A percentile compares a stretch with the other conserved stretches of the same genome.
phyloP scores from a whole-genome alignment of 2,113 vertebrate species.

The Apistogramma diplotaenia region DNA sequence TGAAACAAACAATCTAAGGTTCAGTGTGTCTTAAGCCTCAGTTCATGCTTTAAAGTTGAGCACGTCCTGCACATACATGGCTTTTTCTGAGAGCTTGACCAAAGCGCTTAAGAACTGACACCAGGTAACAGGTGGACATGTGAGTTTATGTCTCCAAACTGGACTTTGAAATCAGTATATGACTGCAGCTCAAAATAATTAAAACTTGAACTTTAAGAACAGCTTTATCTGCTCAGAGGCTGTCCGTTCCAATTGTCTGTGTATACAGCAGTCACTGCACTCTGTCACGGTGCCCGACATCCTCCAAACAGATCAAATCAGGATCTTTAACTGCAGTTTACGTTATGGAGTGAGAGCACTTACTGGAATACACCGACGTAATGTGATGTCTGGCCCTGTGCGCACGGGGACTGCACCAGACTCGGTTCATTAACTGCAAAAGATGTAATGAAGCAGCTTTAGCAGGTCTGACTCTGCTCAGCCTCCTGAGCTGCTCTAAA shows the following conservation, averaged over 20 bases:
- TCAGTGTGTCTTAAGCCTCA: neutral
- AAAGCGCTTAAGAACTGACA: neutral
- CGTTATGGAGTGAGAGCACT: neutral
- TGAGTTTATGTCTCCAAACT: neutral
- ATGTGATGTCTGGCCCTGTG: neutral
- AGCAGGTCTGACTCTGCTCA: neutral
- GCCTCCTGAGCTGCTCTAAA: neutral
- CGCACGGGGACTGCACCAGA: neutral
- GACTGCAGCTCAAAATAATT: neutral
- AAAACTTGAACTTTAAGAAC: neutral
- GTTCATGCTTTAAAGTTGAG: neutral
- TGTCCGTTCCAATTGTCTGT: neutral
- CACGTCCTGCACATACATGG: neutral
- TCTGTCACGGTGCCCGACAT: neutral
- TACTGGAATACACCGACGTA: slow-evolving; percentile 26
- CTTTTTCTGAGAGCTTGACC: neutral
- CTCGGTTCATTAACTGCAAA: slow-evolving; percentile 16
- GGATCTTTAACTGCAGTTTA: slow-evolving; percentile 27
- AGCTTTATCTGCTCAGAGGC: neutral
- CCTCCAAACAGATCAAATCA: neutral
- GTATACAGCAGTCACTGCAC: neutral
- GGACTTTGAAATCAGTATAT: neutral
- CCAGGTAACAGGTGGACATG: too few relatives aligned
- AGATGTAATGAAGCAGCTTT: slow-evolving; percentile 4
- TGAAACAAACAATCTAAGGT: neutral